Conservation (phyloP, 1,140 invertebrate species). For the Protaetia brevitarsis region DNA sequence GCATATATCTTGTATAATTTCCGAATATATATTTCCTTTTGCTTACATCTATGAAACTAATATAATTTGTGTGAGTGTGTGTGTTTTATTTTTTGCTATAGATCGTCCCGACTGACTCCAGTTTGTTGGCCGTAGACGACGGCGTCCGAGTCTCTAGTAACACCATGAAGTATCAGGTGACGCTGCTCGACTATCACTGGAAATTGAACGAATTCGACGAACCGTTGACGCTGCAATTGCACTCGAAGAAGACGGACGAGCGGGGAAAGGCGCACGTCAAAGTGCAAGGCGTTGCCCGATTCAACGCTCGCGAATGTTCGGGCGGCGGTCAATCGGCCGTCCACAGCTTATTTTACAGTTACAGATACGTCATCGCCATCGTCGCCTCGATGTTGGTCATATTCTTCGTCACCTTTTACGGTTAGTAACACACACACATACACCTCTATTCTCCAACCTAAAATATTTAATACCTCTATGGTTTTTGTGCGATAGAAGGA, state of each 20-base stretch:
- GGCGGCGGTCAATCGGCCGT: constrained; percentile 16
- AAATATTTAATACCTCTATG: no score
- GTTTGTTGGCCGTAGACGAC: constrained; percentile 36
- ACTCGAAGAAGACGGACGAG: constrained; percentile 39
- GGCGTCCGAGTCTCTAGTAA: constrained; percentile 26
- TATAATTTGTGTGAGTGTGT: not conserved
- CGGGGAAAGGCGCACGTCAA: constrained; percentile 26
- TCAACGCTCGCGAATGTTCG: not conserved
- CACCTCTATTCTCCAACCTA: no score
- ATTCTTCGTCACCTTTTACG: constrained; percentile 42
- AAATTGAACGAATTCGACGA: constrained; percentile 41
- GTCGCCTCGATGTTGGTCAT: constrained; percentile 36
- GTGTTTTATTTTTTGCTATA: constrained; percentile 26
- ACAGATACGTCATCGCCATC: constrained; percentile 18
- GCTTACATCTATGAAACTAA: not conserved
- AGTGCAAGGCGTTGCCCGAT: not conserved
- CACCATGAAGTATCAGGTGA: constrained; percentile 33
- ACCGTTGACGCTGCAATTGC: constrained; percentile 38
- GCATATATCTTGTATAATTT: no score
- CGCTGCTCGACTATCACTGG: constrained; percentile 44
- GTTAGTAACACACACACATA: constrained; percentile 33
- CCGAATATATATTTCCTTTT: no score
- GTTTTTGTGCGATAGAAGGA: no score
- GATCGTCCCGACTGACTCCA: constrained; percentile 39
- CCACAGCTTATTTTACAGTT: constrained; percentile 11